These are phyloP conservation scores for Ooceraea biroi DNA, from an alignment of 1,140 invertebrate genomes.

Conservation along the genomic window DNA sequence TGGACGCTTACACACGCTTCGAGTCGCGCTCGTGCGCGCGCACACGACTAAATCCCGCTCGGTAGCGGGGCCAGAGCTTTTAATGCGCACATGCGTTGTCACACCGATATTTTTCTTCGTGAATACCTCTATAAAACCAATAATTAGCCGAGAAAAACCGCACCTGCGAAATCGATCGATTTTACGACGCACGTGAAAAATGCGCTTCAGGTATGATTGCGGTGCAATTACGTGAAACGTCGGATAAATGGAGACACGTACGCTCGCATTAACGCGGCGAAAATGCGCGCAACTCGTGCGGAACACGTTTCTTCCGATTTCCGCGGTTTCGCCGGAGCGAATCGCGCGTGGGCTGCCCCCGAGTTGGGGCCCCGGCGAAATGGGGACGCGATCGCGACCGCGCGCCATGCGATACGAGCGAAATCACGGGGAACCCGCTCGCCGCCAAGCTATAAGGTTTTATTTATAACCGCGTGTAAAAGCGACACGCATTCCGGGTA, in stretches of 20 bases:
- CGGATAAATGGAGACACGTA: constrained; percentile 21
- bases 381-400: constrained; percentile 31
- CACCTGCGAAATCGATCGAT: neutral
- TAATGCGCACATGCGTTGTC: constrained; percentile 11
- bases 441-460: neutral
- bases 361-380: constrained; percentile 10
- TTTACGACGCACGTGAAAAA: neutral
- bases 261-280: constrained; percentile 43
- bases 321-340: constrained; percentile 59
- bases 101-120: neutral
- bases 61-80: neutral
- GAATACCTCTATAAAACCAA: neutral
- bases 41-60: constrained; percentile 52
- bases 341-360: constrained; percentile 45
- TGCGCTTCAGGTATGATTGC: neutral
- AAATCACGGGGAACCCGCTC: constrained; percentile 39
- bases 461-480: constrained; percentile 21
- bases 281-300: constrained; percentile 56
- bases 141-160: too few relatives aligned
- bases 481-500: neutral
- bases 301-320: constrained; percentile 69
- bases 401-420: constrained; percentile 16
- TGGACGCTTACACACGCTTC: constrained; percentile 3
- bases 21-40: constrained; percentile 65
- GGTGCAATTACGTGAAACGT: neutral